Percentiles rank a stretch among this genome's conserved stretches.
These are phyloP conservation scores for Coleophora flavipennella DNA, from an alignment of 2,888 invertebrate species.

Conservation along the genomic window DNA sequence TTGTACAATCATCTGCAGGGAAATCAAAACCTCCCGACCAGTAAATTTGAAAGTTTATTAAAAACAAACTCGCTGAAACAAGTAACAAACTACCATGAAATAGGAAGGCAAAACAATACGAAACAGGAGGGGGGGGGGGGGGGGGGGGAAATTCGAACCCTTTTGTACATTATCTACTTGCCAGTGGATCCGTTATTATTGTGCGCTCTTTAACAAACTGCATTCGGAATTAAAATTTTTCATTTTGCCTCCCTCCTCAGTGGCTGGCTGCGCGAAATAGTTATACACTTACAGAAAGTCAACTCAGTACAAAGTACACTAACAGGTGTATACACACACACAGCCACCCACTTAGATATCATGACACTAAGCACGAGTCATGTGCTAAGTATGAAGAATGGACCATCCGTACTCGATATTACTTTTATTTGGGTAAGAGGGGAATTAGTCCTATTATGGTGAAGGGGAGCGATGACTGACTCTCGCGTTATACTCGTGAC, in stretches of 20 bases:
- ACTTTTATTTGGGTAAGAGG: too few relatives aligned
- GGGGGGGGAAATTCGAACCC: conserved; percentile 24
- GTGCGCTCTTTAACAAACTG: conserved; percentile 68
- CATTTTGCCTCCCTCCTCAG: conserved; percentile 44
- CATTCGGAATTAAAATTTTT: conserved; percentile 71
- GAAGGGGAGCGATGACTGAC: too few relatives aligned
- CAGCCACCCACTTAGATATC: too few relatives aligned
- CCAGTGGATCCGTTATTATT: conserved; percentile 55
- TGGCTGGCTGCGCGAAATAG: conserved; percentile 12
- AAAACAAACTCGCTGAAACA: conserved; percentile 1
- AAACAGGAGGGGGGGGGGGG: background rate
- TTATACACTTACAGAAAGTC: conserved; percentile 5
- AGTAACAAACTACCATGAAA: background rate
- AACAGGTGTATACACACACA: too few relatives aligned
- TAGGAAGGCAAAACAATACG: background rate
- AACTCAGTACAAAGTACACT: background rate
- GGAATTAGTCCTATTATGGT: too few relatives aligned
- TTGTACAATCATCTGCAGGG: too few relatives aligned
- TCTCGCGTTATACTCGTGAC: too few relatives aligned
- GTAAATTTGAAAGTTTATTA: too few relatives aligned
- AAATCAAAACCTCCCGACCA: too few relatives aligned
- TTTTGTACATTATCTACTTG: conserved; percentile 58
- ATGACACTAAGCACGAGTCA: too few relatives aligned
- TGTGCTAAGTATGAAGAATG: too few relatives aligned
- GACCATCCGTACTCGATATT: too few relatives aligned